Base-by-base conservation (phyloP, 2,797 vertebrate species). In the Microchirus variegatus region DNA sequence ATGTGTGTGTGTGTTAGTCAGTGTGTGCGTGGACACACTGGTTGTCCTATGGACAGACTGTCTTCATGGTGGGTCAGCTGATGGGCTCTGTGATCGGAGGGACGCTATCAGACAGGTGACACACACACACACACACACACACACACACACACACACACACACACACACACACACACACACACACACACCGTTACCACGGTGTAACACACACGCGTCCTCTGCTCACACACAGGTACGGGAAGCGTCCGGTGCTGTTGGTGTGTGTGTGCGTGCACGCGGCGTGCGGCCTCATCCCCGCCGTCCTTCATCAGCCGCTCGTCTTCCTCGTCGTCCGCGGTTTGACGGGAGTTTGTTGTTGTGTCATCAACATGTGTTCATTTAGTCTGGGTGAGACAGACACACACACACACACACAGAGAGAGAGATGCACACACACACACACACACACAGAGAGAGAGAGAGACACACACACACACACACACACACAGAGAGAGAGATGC, bases 51-150 rank as follows among this genome's bases (percentile, higher is more conserved):
- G 82, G 89, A 38, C 90, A 90, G 78, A 86, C 75, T 0, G 57
- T 82, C 53, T 92, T 58, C 81, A 89, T 90, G 87, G 76, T 74
- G 0, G 91, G 92, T 1, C 80, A 89, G 42, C 84, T 93, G 37
- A 59, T 93, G 41, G 91, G 91, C 2, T 92, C 92, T 18, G 72
- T 92, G 62, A 59, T 91, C 9, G 87, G 84, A 22, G 92, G 92
- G 62, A 64, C 84, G 0, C 4, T 91, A 8, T 89, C 91, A 6
- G 91, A 93, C 89, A 57, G 83, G 90, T 89, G 79, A 11, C 3
- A 17, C 19, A n/a, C 56, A 31, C n/a, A n/a, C n/a, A n/a, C n/a
- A n/a, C n/a, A n/a, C n/a, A n/a, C n/a, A n/a, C n/a, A n/a, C n/a
- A n/a, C n/a, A n/a, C n/a, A n/a, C n/a, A n/a, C n/a, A n/a, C n/a